phyloP scores from a whole-genome alignment of 2,888 invertebrate species.

The Coremacera marginata region DNA sequence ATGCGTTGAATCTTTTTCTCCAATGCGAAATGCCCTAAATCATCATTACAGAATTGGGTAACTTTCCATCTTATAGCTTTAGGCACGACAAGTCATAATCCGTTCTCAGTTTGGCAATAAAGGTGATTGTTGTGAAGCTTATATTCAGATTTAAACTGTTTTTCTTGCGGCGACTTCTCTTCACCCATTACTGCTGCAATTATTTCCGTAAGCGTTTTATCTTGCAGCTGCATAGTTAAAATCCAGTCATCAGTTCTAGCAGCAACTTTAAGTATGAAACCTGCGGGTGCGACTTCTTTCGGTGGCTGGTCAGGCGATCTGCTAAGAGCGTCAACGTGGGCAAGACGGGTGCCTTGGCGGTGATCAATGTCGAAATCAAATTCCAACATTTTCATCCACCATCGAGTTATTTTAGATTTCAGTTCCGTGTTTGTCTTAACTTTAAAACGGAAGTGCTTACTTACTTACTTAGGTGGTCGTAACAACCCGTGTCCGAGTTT shows the following conservation, averaged over 20 bases:
- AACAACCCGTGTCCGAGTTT: no score
- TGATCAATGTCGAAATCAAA: neutral
- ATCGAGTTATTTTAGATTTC: neutral
- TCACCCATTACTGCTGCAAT: neutral
- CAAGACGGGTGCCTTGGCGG: neutral
- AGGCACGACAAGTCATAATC: neutral
- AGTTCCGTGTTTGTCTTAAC: neutral
- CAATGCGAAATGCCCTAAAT: neutral
- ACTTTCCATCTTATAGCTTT: neutral
- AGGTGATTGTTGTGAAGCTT: neutral
- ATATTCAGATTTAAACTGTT: neutral
- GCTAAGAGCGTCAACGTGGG: neutral
- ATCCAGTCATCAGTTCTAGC: neutral
- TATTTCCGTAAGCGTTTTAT: neutral
- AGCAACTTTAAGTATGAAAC: neutral
- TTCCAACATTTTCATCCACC: neutral
- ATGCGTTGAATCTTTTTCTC: neutral
- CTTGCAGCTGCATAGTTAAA: neutral
- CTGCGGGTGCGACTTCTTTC: neutral
- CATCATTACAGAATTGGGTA: neutral
- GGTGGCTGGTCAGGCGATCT: neutral
- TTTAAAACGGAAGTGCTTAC: no score
- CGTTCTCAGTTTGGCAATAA: neutral
- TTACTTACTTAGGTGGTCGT: no score
- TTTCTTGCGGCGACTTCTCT: neutral